Conservation (phyloP, 1,140 invertebrate genomes). For the Mamestra configurata region DNA sequence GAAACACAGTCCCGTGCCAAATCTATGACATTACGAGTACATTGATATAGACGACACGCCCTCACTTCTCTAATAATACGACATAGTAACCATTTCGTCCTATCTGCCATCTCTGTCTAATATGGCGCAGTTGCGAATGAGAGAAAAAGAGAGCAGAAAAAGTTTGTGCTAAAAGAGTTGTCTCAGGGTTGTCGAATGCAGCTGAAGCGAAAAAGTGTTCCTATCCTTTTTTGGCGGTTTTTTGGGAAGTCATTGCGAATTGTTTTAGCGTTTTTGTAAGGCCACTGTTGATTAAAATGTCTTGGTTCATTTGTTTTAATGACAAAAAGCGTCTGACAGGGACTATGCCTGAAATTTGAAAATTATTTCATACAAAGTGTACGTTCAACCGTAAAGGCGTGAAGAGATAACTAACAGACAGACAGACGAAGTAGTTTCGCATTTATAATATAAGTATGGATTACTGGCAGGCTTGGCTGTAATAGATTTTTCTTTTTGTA, state of each 20-base stretch:
- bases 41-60: constrained; percentile 30
- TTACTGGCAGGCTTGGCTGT: too few species aligned
- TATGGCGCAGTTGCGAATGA: constrained; percentile 19
- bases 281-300: too few species aligned
- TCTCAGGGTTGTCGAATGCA: constrained; percentile 9
- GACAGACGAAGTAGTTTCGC: too few species aligned
- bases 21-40: background rate
- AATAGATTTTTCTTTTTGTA: too few species aligned
- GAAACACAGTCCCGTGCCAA: constrained; percentile 16
- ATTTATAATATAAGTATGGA: too few species aligned
- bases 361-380: too few species aligned
- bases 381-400: too few species aligned
- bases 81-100: constrained; percentile 1
- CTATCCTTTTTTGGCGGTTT: background rate
- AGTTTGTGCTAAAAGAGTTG: constrained; percentile 26
- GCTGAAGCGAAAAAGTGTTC: background rate
- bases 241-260: background rate
- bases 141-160: constrained; percentile 25
- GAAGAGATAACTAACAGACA: too few species aligned
- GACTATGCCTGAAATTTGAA: too few species aligned
- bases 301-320: too few species aligned
- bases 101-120: constrained; percentile 3
- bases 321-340: too few species aligned
- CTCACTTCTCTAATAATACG: constrained; percentile 15
- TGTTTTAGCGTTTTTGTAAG: background rate